Evolutionary conservation across 2,888 invertebrate genomes (phyloP).

Genomic region (Petrolisthes cinctipes): DNA sequence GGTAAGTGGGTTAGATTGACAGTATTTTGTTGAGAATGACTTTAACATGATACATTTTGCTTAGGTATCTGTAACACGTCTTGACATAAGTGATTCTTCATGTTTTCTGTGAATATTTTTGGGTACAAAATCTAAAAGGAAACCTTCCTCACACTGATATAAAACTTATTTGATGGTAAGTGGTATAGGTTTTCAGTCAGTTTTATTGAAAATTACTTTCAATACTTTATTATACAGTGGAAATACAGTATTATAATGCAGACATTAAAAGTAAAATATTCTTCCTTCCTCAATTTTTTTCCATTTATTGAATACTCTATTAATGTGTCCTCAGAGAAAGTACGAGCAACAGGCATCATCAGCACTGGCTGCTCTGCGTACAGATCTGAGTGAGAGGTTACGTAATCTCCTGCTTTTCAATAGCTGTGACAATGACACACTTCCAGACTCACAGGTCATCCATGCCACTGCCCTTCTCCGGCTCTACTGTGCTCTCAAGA

Average conservation of each 20-base stretch:
- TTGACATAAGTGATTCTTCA: not conserved
- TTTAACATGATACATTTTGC: not conserved
- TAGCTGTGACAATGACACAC: conserved; percentile 74
- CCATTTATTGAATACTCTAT: not conserved
- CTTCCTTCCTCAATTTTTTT: not conserved
- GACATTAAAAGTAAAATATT: too few species aligned
- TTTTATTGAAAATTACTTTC: too few species aligned
- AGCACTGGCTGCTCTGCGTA: conserved; percentile 80
- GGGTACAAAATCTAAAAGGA: too few species aligned
- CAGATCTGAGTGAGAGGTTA: conserved; percentile 82
- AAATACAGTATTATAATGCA: too few species aligned
- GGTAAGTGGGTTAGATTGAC: conserved; percentile 66
- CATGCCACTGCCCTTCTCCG: conserved; percentile 90
- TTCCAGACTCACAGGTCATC: conserved; percentile 79
- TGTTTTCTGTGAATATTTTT: conserved; percentile 34
- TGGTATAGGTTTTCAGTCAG: too few species aligned
- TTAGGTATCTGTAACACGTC: not conserved
- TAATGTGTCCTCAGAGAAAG: conserved; percentile 73
- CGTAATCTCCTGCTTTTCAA: conserved; percentile 69
- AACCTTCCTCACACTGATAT: too few species aligned
- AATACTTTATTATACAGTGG: too few species aligned
- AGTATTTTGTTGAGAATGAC: not conserved
- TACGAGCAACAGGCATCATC: conserved; percentile 76
- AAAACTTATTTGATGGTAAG: too few species aligned
- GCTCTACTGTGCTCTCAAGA: conserved; percentile 91